These are phyloP conservation scores for Cecidostiba fungosa DNA, from an alignment of 2,888 invertebrate genomes.

Conservation along the genomic window DNA sequence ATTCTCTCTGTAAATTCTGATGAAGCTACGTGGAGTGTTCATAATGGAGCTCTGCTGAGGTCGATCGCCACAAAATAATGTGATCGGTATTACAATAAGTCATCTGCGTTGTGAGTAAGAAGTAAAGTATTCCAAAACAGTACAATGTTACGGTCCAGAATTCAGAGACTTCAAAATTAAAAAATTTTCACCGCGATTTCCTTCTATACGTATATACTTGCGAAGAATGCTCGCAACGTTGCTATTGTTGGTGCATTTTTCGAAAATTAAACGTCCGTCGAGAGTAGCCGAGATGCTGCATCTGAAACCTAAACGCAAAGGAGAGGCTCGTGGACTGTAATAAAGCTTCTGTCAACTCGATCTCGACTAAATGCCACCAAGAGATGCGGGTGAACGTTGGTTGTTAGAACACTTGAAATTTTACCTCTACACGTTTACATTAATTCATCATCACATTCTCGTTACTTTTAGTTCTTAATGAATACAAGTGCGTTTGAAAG, in stretches of 20 bases:
- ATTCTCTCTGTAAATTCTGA: not conserved
- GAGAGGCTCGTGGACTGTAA: not conserved
- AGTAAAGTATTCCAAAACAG: not conserved
- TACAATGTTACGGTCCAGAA: not conserved
- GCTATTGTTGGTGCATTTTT: conserved; percentile 14
- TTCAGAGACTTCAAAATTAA: not conserved
- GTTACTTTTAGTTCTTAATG: not conserved
- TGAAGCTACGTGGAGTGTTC: too few species aligned
- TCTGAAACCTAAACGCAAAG: conserved; percentile 14
- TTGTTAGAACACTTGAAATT: too few species aligned
- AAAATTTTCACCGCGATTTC: not conserved
- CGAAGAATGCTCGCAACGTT: not conserved
- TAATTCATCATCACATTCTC: not conserved
- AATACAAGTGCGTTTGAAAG: not conserved
- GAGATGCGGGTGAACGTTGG: too few species aligned
- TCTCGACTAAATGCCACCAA: conserved; percentile 38
- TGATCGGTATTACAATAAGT: not conserved
- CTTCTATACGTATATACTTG: not conserved
- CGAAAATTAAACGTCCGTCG: conserved; percentile 51
- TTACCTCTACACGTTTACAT: too few species aligned
- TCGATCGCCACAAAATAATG: too few species aligned
- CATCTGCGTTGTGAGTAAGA: not conserved
- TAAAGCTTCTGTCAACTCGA: conserved; percentile 42
- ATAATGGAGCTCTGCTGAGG: too few species aligned
- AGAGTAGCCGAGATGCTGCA: conserved; percentile 15